A percentile compares a stretch with the other conserved stretches of the same genome.
Conservation (phyloP, 1,140 invertebrate species). For the Homarus americanus region DNA sequence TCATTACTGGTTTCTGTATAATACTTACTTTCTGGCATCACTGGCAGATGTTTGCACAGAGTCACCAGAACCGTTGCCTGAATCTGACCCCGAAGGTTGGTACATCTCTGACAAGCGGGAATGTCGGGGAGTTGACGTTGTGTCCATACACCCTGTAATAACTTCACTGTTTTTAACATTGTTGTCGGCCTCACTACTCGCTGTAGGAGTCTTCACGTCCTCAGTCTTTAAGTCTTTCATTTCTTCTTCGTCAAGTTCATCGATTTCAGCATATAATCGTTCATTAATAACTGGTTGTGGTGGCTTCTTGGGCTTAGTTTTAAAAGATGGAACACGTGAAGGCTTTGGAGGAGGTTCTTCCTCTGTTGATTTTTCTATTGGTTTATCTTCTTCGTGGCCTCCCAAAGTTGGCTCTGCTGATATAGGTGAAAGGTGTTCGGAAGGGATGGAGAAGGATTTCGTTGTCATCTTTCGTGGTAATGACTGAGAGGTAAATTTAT, state of each 20-base stretch:
- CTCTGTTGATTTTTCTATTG: conserved; percentile 11
- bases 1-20: not conserved
- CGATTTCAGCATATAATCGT: conserved; percentile 74
- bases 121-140: conserved; percentile 60
- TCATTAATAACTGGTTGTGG: conserved; percentile 40
- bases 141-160: not conserved
- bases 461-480: conserved; percentile 69
- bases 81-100: conserved; percentile 90
- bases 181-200: conserved; percentile 28
- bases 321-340: conserved; percentile 74
- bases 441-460: conserved; percentile 50
- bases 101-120: conserved; percentile 79
- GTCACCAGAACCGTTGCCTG: conserved; percentile 91
- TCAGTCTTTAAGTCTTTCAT: conserved; percentile 51
- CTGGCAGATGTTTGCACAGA: conserved; percentile 85
- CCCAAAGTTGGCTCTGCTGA: not conserved
- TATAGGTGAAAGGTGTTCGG: conserved; percentile 32
- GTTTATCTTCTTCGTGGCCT: conserved; percentile 13
- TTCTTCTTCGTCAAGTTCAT: conserved; percentile 71
- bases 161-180: conserved; percentile 39
- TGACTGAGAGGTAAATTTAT: conserved; percentile 67
- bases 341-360: conserved; percentile 72
- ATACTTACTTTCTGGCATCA: conserved; percentile 78
- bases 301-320: conserved; percentile 71
- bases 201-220: conserved; percentile 43